Percentiles rank a stretch among this genome's conserved stretches.
Evolutionary conservation across 2,888 invertebrate genomes (phyloP).

Genomic region (Caenorhabditis angaria): DNA sequence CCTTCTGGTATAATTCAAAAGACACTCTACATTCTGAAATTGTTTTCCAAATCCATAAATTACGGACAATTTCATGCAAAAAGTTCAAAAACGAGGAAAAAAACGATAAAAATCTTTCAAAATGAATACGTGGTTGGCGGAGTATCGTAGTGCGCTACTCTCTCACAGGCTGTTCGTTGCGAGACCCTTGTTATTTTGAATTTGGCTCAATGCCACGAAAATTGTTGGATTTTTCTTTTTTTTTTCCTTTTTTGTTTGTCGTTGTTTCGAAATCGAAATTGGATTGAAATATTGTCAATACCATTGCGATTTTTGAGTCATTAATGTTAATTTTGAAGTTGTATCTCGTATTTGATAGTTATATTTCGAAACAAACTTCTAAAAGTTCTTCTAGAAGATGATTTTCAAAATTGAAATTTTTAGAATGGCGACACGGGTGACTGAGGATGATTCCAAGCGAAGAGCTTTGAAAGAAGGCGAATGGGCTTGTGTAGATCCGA

Average conservation of each 20-base stretch:
- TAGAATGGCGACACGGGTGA: constrained; percentile 34
- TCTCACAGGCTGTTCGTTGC: constrained; percentile 15
- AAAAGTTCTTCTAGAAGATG: background rate
- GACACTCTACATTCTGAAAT: background rate
- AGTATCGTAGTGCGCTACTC: constrained; percentile 13
- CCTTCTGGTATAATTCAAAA: no score
- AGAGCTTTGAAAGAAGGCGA: constrained; percentile 72
- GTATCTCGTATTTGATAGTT: background rate
- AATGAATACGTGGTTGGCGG: constrained; percentile 25
- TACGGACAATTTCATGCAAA: no score
- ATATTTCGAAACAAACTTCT: background rate
- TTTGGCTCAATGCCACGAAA: constrained; percentile 19
- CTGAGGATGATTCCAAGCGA: constrained; percentile 42
- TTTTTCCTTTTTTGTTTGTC: background rate
- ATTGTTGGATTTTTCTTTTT: background rate
- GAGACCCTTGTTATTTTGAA: constrained; percentile 35
- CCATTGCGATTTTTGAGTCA: no score
- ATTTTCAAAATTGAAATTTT: constrained; percentile 1
- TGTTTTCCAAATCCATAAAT: background rate
- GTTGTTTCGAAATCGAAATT: background rate
- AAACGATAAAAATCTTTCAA: constrained; percentile 5
- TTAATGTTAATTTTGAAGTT: background rate
- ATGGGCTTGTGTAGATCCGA: constrained; percentile 75
- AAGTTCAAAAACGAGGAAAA: background rate
- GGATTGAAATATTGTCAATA: background rate